Conservation (phyloP, 2,113 vertebrate species). For the Rhineura floridana region DNA sequence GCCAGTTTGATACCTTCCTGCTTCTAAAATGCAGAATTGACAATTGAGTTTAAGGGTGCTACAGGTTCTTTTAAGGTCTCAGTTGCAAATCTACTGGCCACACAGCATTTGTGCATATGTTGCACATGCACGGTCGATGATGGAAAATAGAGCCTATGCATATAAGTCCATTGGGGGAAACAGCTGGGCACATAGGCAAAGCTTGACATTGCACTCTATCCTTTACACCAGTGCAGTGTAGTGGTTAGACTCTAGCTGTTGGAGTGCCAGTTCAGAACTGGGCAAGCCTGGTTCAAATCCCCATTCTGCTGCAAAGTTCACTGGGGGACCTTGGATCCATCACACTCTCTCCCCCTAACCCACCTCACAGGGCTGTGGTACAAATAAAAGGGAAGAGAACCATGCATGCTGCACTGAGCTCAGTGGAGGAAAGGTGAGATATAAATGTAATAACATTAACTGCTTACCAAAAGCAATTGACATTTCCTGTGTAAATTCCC, state of each 20-base stretch:
- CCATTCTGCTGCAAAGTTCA: background rate
- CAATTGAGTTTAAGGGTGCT: background rate
- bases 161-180: background rate
- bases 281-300: background rate
- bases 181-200: background rate
- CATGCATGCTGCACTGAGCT: background rate
- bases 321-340: background rate
- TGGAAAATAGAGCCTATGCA: background rate
- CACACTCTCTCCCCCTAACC: background rate
- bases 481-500: background rate
- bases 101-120: background rate
- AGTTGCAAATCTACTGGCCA: background rate
- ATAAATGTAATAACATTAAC: background rate
- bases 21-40: background rate
- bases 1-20: fast-evolving
- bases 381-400: background rate
- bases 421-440: background rate
- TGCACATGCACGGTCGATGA: background rate
- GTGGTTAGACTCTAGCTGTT: too few species aligned
- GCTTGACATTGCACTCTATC: background rate
- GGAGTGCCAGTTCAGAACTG: background rate
- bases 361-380: background rate
- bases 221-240: background rate
- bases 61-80: background rate
- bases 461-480: background rate